phyloP scores from a whole-genome alignment of 2,113 vertebrate species.

The Pelmatolapia mariae region DNA sequence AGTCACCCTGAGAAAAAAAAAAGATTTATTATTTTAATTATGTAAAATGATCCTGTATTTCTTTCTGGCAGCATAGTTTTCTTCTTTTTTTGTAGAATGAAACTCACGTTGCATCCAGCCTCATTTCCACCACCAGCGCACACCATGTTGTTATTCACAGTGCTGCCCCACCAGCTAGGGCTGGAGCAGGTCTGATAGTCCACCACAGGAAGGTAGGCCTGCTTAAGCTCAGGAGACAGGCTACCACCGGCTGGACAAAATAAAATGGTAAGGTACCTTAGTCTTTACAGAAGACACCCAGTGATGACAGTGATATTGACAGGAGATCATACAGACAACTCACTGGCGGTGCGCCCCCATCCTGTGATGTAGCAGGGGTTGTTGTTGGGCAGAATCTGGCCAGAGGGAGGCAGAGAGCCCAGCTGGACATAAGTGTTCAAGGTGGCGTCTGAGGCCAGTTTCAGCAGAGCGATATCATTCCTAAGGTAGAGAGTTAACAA shows the following conservation, averaged over 20 bases:
- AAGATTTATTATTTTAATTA: background rate
- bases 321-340: constrained; percentile 20
- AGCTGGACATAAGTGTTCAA: constrained; percentile 79
- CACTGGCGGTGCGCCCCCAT: constrained; percentile 82
- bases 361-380: constrained; percentile 80
- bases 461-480: constrained; percentile 72
- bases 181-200: constrained; percentile 68
- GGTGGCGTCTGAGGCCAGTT: constrained; percentile 50
- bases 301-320: background rate
- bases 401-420: constrained; percentile 67
- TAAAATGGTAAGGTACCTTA: background rate
- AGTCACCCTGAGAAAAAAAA: constrained; percentile 72
- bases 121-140: constrained; percentile 75
- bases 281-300: background rate
- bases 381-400: constrained; percentile 71
- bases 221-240: constrained; percentile 70
- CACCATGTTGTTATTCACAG: constrained; percentile 77
- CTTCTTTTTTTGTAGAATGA: background rate
- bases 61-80: background rate
- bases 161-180: constrained; percentile 75
- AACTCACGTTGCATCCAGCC: constrained; percentile 78
- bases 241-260: constrained; percentile 67
- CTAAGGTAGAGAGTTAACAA: constrained; percentile 3
- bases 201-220: constrained; percentile 77
- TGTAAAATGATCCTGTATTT: background rate